Evolutionary conservation across 2,113 vertebrate genomes (phyloP).

Genomic region (Sander lucioperca): DNA sequence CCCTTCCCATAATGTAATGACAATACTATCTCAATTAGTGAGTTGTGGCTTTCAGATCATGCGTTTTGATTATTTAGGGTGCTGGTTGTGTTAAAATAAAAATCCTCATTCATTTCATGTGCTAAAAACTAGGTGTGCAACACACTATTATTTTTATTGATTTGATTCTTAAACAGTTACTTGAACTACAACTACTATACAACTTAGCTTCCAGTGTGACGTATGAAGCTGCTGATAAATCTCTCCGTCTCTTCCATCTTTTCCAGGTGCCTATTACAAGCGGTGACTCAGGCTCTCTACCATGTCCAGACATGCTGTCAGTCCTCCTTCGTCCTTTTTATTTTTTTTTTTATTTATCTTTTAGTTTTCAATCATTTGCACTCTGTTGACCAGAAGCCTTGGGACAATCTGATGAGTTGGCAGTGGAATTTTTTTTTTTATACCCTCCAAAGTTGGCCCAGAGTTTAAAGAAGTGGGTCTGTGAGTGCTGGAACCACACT

Average conservation of each 20-base stretch:
- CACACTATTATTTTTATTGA: neutral
- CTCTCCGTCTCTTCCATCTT: conserved; percentile 37
- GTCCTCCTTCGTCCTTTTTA: conserved; percentile 51
- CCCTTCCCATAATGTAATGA: neutral
- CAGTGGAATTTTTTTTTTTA: conserved; percentile 29
- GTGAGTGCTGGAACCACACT: conserved; percentile 55
- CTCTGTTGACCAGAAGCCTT: conserved; percentile 65
- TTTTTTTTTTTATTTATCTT: conserved; percentile 55
- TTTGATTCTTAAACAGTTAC: neutral
- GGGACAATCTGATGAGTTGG: conserved; percentile 63
- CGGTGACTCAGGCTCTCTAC: conserved; percentile 81
- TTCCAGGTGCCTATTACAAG: conserved; percentile 85
- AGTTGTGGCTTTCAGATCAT: neutral
- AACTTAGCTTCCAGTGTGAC: neutral
- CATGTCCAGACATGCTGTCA: conserved; percentile 61
- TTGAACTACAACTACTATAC: neutral
- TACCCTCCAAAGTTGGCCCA: conserved; percentile 32
- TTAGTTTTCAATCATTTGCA: conserved; percentile 51
- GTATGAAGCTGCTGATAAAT: conserved; percentile 25
- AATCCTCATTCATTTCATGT: neutral
- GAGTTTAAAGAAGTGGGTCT: conserved; percentile 24
- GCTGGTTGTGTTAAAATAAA: too few species aligned
- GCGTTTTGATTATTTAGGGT: too few species aligned
- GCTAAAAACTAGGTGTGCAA: neutral
- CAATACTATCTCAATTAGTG: neutral